phyloP scores from a whole-genome alignment of 2,797 vertebrate species.

The Lycodopsis pacificus region DNA sequence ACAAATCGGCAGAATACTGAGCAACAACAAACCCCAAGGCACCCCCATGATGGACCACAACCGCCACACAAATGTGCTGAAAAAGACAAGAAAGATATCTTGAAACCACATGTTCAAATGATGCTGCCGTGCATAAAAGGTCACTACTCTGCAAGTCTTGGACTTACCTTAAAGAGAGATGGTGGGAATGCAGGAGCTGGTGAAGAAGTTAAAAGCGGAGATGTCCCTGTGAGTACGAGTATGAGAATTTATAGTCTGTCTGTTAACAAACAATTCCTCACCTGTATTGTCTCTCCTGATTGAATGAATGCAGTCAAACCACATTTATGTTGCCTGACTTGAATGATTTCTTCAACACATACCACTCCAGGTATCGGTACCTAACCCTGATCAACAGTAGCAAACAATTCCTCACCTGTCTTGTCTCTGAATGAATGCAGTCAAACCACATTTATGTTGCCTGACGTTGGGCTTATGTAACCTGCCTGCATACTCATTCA shows the following conservation, averaged over 20 bases:
- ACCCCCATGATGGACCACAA: slow-evolving; percentile 40
- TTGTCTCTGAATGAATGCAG: too few species aligned
- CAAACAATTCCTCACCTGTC: too few species aligned
- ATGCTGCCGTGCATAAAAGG: not conserved
- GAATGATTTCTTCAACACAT: too few species aligned
- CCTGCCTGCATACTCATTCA: too few species aligned
- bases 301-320: too few species aligned
- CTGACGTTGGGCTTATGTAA: too few species aligned
- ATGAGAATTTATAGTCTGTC: slow-evolving; percentile 43
- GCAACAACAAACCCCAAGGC: not conserved
- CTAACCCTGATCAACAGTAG: too few species aligned
- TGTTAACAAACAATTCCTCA: too few species aligned
- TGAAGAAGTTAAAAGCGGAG: not conserved
- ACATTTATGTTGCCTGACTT: too few species aligned
- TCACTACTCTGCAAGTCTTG: not conserved
- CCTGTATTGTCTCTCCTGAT: too few species aligned
- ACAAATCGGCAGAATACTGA: slow-evolving; percentile 50
- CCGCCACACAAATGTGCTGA: not conserved
- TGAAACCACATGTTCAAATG: slow-evolving; percentile 12
- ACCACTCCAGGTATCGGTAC: too few species aligned
- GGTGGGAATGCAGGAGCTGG: not conserved
- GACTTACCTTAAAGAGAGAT: slow-evolving; percentile 28
- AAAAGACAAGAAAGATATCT: slow-evolving; percentile 20
- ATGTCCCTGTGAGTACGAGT: not conserved
- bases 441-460: too few species aligned